These are phyloP conservation scores for Engystomops pustulosus DNA, from an alignment of 2,113 vertebrate species.

Conservation along the genomic window DNA sequence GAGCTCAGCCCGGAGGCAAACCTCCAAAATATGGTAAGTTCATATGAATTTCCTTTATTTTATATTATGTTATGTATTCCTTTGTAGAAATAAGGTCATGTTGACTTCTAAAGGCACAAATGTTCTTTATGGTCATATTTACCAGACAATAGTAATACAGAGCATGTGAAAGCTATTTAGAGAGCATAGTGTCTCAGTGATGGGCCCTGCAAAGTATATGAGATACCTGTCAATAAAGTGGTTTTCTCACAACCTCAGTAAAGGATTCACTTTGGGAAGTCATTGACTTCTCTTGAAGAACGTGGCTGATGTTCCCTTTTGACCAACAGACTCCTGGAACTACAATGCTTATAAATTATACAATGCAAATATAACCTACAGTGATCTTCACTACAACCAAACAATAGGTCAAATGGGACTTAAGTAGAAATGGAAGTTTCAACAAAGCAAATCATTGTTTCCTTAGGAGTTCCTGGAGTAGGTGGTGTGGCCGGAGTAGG, in stretches of 20 bases:
- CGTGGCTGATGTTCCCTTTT: background rate
- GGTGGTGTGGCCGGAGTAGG: slow-evolving; percentile 34
- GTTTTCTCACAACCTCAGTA: background rate
- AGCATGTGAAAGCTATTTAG: background rate
- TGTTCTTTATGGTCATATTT: too few species aligned
- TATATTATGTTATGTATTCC: background rate
- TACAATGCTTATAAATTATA: background rate
- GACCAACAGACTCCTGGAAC: background rate
- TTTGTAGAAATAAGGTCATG: too few species aligned
- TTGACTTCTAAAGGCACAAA: background rate
- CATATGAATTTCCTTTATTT: background rate
- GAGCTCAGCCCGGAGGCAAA: slow-evolving; percentile 71
- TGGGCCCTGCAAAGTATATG: background rate
- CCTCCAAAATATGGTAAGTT: slow-evolving; percentile 73
- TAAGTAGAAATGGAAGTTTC: background rate
- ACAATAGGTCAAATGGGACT: too few species aligned
- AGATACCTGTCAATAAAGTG: background rate
- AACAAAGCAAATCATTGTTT: background rate
- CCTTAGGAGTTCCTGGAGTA: slow-evolving; percentile 8
- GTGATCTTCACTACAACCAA: too few species aligned
- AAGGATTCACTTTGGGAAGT: background rate
- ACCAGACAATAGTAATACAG: too few species aligned
- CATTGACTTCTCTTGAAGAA: background rate
- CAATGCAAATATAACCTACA: background rate
- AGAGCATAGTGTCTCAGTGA: background rate